Evolutionary conservation across 2,113 vertebrate genomes (phyloP), one percentile per base, ranked within the genome.

Genomic region (Sander lucioperca): DNA sequence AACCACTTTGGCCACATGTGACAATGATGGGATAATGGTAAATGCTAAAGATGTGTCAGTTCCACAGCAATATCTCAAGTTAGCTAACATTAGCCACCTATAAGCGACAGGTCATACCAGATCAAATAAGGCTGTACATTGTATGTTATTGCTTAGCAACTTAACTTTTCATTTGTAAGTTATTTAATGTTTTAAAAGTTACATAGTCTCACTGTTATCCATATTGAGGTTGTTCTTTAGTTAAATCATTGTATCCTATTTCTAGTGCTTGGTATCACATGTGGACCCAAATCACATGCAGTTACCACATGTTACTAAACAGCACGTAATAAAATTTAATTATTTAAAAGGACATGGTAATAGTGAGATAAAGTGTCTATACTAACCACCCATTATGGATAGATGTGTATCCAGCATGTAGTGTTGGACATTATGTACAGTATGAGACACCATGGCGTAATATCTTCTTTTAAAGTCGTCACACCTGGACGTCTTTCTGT

Each of bases 401-500:
- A 21, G 0, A 19, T 47, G 39, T 53, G 3, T 33, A 39, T 74
- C 25, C 72, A 53, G 10, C 57, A 43, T 65, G 19, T 23, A 10
- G 15, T 18, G 56, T 1, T 68, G 33, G 61, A 15, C 27, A 15
- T 71, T 30, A 70, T 77, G 59, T 5, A 11, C 39, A 43, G 39
- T 51, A 39, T 18, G 19, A 83, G 74, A 75, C 57, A 61, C 72
- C 67, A 77, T 2, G 15, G 63, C 7, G 15, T 58, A 51, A 53
- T 57, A 33, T 63, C 53, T 15, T 78, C 73, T 43, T 58, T 64
- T 76, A 18, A 82, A 77, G 64, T 48, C 66, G 30, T 73, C 78
- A 81, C 70, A 82, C 79, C 74, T 86, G 54, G 25, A 68, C 1
- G 33, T 80, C 77, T 76, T 63, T 51, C 43, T 62, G 70, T 33